A percentile compares a stretch with the other conserved stretches of the same genome.
These are phyloP conservation scores for Hystrix brachyura DNA, from an alignment of 2,113 vertebrate genomes.

Conservation along the genomic window DNA sequence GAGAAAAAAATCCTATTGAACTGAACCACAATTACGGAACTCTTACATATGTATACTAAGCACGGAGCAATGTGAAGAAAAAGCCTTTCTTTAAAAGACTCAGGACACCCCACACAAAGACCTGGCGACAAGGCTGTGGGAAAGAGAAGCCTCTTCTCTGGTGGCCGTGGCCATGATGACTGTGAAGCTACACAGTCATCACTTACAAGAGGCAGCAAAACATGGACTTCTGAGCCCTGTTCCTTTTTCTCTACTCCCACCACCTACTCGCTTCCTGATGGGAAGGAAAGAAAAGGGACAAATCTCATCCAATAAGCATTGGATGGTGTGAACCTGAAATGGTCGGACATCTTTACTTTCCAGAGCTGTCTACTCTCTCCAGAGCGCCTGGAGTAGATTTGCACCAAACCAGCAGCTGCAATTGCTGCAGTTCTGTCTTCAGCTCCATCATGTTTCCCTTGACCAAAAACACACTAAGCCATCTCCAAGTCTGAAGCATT, in stretches of 20 bases:
- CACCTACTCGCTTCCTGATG: neutral
- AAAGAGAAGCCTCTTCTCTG: neutral
- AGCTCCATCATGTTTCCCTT: neutral
- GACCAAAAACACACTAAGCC: neutral
- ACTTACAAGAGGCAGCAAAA: neutral
- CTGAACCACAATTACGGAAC: neutral
- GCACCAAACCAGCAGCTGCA: neutral
- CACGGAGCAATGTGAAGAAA: neutral
- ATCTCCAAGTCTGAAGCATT: constrained; percentile 82
- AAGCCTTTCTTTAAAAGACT: neutral
- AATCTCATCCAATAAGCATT: neutral
- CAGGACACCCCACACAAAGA: neutral
- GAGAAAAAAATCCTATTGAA: neutral
- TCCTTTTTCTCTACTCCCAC: neutral
- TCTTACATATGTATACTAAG: neutral
- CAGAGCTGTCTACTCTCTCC: neutral
- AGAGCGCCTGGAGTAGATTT: neutral
- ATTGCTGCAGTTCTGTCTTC: neutral
- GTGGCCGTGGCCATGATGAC: neutral
- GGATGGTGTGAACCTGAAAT: neutral
- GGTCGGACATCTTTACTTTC: too few species aligned
- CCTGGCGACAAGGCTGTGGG: neutral
- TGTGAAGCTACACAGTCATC: neutral
- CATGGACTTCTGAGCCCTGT: neutral
- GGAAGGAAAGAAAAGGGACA: neutral